Evolutionary conservation across 2,888 invertebrate species (phyloP).

Genomic region (Aphelenchoides bicaudatus): DNA sequence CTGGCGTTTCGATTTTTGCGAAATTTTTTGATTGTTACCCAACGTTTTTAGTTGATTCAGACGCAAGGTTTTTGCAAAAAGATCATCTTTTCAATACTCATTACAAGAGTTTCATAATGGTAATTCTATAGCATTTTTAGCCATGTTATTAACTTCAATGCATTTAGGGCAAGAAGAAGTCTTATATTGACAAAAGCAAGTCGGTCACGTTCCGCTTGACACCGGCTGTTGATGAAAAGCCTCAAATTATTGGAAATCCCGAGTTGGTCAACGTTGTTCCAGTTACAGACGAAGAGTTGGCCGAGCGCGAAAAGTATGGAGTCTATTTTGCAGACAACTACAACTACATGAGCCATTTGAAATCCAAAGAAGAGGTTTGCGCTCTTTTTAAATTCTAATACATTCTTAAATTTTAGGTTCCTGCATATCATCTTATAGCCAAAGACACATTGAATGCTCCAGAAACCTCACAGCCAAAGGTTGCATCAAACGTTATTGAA

Average conservation of each 20-base stretch:
- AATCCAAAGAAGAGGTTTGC: slow-evolving; percentile 64
- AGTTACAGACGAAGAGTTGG: slow-evolving; percentile 36
- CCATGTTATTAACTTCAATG: no score
- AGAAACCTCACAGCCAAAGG: slow-evolving; percentile 25
- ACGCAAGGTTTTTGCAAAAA: no score
- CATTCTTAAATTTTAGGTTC: slow-evolving; percentile 11
- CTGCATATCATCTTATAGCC: not conserved
- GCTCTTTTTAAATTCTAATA: slow-evolving; percentile 12
- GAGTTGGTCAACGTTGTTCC: slow-evolving; percentile 7
- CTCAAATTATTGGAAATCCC: not conserved
- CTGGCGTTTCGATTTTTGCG: no score
- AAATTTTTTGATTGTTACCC: no score
- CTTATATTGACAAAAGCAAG: slow-evolving; percentile 79
- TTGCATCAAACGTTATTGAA: slow-evolving; percentile 76
- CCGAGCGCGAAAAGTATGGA: slow-evolving; percentile 75
- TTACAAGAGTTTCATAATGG: no score
- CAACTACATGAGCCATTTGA: slow-evolving; percentile 86
- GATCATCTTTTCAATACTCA: no score
- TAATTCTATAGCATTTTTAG: no score
- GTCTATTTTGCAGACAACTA: slow-evolving; percentile 91
- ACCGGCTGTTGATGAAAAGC: not conserved
- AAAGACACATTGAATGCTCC: not conserved
- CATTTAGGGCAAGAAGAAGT: slow-evolving; percentile 35
- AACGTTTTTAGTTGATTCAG: no score
- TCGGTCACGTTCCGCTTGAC: slow-evolving; percentile 82